These are phyloP conservation scores for Theonella swinhoei DNA, from an alignment of 37 sponge, comb jelly and placozoan genomes.

Conservation along the genomic window DNA sequence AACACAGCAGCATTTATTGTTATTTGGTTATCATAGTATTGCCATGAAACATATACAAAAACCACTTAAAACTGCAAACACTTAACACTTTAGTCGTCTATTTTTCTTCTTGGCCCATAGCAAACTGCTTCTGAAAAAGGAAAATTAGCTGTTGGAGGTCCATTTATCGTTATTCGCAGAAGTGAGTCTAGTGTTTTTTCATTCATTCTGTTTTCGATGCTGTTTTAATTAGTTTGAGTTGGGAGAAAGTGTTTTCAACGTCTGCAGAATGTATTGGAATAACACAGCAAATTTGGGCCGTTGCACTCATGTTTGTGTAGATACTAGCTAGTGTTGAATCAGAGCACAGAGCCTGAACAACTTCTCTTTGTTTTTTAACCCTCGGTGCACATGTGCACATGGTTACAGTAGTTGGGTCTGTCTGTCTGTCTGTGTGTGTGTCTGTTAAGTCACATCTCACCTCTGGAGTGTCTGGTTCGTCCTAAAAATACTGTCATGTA, in stretches of 20 bases:
- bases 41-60: too few relatives aligned
- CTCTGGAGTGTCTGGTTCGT: too few relatives aligned
- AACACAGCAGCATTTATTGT: too few relatives aligned
- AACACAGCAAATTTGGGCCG: constrained; percentile 22
- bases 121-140: constrained; percentile 2
- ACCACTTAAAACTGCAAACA: not conserved
- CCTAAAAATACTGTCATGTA: too few relatives aligned
- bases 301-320: constrained; percentile 15
- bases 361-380: constrained; percentile 19
- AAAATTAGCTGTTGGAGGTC: constrained; percentile 13
- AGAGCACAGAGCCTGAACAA: not conserved
- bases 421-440: too few relatives aligned
- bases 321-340: not conserved
- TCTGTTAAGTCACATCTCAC: too few relatives aligned
- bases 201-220: constrained; percentile 19
- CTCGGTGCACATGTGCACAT: too few relatives aligned
- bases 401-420: too few relatives aligned
- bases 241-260: constrained; percentile 16
- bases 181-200: constrained; percentile 34
- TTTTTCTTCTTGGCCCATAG: constrained; percentile 34
- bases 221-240: constrained; percentile 27
- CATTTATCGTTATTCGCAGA: constrained; percentile 12
- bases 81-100: not conserved
- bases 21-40: too few relatives aligned
- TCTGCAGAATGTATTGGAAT: constrained; percentile 40